Conservation (phyloP, 2,797 vertebrate species). For the Rhincodon typus region DNA sequence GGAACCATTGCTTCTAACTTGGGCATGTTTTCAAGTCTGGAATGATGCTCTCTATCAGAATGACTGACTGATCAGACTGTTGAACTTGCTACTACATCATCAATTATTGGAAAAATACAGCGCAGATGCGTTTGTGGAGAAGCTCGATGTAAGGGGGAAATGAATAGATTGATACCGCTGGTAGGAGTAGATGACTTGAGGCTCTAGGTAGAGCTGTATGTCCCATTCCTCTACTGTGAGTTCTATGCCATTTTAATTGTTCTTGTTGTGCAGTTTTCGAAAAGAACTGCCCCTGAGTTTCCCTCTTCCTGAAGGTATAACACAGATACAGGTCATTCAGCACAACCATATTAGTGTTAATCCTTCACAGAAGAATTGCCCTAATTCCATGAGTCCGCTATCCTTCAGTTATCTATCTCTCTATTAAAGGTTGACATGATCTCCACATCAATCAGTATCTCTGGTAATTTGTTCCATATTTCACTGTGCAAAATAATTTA, state of each 20-base stretch:
- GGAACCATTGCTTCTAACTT: not conserved
- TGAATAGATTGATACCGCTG: not conserved
- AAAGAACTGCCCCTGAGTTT: not conserved
- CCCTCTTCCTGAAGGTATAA: not conserved
- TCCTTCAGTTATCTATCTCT: not conserved
- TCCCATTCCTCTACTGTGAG: not conserved
- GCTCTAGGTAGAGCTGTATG: not conserved
- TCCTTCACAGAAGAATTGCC: not conserved
- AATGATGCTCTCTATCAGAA: not conserved
- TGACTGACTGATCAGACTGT: not conserved
- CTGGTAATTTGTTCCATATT: not conserved
- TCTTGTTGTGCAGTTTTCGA: not conserved
- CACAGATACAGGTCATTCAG: not conserved
- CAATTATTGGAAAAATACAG: not conserved
- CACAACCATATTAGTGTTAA: too few relatives aligned
- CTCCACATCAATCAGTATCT: not conserved
- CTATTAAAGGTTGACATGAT: not conserved
- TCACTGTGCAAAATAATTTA: not conserved
- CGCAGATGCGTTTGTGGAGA: not conserved
- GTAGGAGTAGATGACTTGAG: not conserved
- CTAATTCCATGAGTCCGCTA: not conserved
- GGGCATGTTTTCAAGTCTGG: not conserved
- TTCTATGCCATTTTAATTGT: not conserved
- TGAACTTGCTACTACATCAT: not conserved
- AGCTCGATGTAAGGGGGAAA: not conserved